A percentile compares a stretch with the other conserved stretches of the same genome.
phyloP scores from a whole-genome alignment of 2,797 vertebrate genomes.

The Glyptemys insculpta region DNA sequence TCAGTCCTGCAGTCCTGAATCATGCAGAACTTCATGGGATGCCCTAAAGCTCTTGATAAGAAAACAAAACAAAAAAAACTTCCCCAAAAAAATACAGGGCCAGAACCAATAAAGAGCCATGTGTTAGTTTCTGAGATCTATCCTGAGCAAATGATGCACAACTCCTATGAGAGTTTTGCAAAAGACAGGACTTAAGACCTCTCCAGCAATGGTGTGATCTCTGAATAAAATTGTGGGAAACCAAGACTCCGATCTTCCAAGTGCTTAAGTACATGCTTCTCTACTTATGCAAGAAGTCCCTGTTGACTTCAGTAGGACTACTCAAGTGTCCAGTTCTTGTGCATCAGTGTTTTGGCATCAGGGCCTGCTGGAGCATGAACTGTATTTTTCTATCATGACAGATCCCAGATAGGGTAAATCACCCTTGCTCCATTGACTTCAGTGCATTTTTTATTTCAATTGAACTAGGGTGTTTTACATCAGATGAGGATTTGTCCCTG shows the following conservation, averaged over 20 bases:
- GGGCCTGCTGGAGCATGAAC: background rate
- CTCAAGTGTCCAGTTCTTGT: background rate
- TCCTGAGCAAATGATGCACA: background rate
- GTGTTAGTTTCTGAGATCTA: background rate
- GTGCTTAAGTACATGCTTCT: background rate
- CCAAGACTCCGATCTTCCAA: background rate
- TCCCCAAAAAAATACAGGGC: background rate
- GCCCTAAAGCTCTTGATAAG: slow-evolving; percentile 38
- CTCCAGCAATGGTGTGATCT: too few relatives aligned
- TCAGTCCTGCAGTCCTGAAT: background rate
- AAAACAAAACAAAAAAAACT: background rate
- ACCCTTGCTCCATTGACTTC: too few relatives aligned
- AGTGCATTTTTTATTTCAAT: too few relatives aligned
- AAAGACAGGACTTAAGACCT: background rate
- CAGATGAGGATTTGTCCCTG: background rate
- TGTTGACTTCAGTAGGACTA: background rate
- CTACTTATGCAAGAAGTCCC: background rate
- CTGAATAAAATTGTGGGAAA: background rate
- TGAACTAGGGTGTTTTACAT: background rate
- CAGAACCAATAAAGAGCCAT: slow-evolving; percentile 24
- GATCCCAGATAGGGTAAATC: background rate
- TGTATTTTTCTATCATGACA: background rate
- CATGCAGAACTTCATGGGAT: background rate
- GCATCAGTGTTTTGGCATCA: background rate
- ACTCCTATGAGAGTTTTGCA: background rate